Evolutionary conservation across 1,140 invertebrate species (phyloP), one percentile per base, ranked within the genome.

Genomic region (Diorhabda elongata): DNA sequence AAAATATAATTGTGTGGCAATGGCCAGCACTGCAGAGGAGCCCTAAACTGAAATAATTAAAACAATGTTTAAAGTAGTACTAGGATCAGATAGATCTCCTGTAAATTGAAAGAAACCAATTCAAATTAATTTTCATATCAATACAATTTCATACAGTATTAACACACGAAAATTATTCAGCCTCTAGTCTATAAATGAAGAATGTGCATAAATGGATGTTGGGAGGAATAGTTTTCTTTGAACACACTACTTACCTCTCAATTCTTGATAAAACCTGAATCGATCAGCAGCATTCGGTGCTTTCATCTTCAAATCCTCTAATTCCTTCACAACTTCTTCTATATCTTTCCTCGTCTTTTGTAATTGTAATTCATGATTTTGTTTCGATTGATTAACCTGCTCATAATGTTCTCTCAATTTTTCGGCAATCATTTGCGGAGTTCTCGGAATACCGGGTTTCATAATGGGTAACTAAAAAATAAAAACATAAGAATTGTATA

Each of bases 191-290:
- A 26, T 26, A 26, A 26, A 26, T 1, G 26, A 26, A 26, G 26
- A 26, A 26, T 26, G 26, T 26, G 26, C 26, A 26, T 26, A 26
- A 26, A 26, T 26, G 26, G 26, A 26, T 26, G 26, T 26, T 26
- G 26, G 26, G 26, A 26, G 26, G 26, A 26, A 26, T 26, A 26
- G 26, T 26, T 26, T 26, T 26, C 26, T 26, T 26, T 26, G 1
- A 26, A 26, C 26, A 26, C 26, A 26, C 26, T 26, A 26, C 56
- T 68, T n/a, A 64, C 67, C 78, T 83, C 94, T 90, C 78, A 96
- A 90, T 85, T 96, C 93, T 89, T 98, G 96, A 87, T 96, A 97
- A 84, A 96, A 95, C 80, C 88, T 86, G 87, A 95, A 98, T 79
- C 89, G 88, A 72, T 87, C 85, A 73, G 89, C 92, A 75, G 91